Base-by-base conservation (phyloP, 2,113 vertebrate genomes). In the Callopanchax toddi region DNA sequence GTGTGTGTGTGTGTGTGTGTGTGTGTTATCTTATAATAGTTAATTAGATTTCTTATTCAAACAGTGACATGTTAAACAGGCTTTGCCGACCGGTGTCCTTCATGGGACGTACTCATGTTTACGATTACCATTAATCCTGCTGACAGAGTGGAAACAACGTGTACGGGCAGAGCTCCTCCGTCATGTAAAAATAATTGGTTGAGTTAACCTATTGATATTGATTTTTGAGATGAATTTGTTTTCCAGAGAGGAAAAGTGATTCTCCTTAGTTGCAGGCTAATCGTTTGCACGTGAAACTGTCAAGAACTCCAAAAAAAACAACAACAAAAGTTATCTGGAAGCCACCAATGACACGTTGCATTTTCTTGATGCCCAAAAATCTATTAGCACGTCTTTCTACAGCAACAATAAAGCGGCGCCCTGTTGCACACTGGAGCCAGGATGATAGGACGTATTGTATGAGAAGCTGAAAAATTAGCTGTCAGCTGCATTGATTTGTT, bases 401-500 rank as follows among this genome's bases (percentile, higher is more conserved):
- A 9, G 16, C 15, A 25, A 26, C 46, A 34, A 13, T 55, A 4
- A 21, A 55, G 40, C 36, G 23, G 11, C 51, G n/a, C 5, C 6
- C 57, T 37, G 42, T 34, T 45, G 20, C 51, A 55, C 12, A 5
- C 26, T 18, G 32, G 37, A 45, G 17, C 6, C 26, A 23, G 22
- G 42, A 52, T 89, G 87, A 84, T 83, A 89, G 82, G 83, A 88
- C 60, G 65, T 17, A 26, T 12, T 74, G 81, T 85, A 75, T 86
- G 81, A 80, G 84, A 90, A 91, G 92, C 88, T 90, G 91, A 85
- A 80, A 87, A 89, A 91, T 86, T 76, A 79, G 74, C 89, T 93
- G 92, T 93, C 88, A 90, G 66, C 71, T 65, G 86, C 92, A 92
- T 76, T 73, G 74, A 94, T 94, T 94, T 84, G 45, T 52, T 45